Evolutionary conservation across 1,140 invertebrate genomes (phyloP), one percentile per base, ranked within the genome.

Genomic region (Scaptomyza hsui): DNA sequence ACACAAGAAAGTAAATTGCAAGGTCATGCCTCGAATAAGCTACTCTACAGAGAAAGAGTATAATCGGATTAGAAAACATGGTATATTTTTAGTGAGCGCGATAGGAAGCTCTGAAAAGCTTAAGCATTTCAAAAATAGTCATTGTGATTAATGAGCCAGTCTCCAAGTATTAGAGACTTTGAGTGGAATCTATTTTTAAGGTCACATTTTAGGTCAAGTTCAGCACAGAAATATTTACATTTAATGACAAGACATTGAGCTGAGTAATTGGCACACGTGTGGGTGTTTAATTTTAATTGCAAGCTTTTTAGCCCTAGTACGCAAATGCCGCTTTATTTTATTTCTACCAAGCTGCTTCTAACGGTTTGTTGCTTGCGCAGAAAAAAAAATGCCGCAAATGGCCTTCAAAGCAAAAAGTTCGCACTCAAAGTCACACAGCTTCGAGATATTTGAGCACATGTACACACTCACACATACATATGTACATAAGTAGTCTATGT

Each of bases 81-180:
- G 29, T n/a, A 16, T 49, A 49, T 49, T 16, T 29, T 16, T 18
- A 18, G 5, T 12, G 18, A n/a, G 24, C 19, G 12, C 19, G 21
- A 12, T 37, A 2, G 52, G 48, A 41, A 35, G 48, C 51, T 42
- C 24, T 45, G 16, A 44, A 41, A 35, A 56, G 5, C 32, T 35
- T 13, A 32, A 26, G 44, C 21, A 45, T 37, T 53, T 4, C 78
- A 70, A 65, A 81, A 75, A 75, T 72, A 86, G 81, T 85, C 81
- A 86, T 69, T 81, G 77, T 86, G 74, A 88, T 88, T 86, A 86
- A 88, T 86, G 74, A 75, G 75, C 16, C 32, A 32, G 35, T 39
- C 15, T 57, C 29, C 37, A 64, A 65, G 32, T 35, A 35, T 35
- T 2, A n/a, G 32, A n/a, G 21, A 18, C 24, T 29, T 6, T 15